Conservation (phyloP, 2,888 invertebrate genomes). For the Orchestes rusci region DNA sequence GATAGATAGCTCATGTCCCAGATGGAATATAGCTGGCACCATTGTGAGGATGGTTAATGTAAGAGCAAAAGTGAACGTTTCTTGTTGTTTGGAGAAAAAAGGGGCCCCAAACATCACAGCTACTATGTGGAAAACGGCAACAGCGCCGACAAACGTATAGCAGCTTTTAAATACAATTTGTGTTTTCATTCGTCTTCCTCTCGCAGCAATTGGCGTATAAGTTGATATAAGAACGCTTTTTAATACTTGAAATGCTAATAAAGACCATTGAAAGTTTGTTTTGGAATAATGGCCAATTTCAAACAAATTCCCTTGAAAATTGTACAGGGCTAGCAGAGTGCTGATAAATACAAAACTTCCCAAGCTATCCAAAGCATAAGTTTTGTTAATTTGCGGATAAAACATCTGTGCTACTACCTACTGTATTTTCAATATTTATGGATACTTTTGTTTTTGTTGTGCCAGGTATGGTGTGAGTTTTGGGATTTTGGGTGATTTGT, state of each 20-base stretch:
- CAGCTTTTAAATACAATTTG: constrained; percentile 44
- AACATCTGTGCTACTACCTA: no score
- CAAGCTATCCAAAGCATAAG: no score
- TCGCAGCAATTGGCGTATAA: constrained; percentile 18
- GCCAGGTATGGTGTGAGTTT: no score
- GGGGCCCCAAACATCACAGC: constrained; percentile 66
- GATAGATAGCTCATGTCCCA: constrained; percentile 53
- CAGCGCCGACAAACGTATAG: constrained; percentile 45
- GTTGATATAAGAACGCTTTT: constrained; percentile 40
- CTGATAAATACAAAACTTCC: no score
- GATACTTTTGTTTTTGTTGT: no score
- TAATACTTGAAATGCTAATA: constrained; percentile 47
- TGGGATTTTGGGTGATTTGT: no score
- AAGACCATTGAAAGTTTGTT: constrained; percentile 37
- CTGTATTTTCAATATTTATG: no score
- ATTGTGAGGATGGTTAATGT: constrained; percentile 56
- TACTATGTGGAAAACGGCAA: constrained; percentile 51
- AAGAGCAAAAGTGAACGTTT: constrained; percentile 59
- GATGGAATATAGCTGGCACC: constrained; percentile 55
- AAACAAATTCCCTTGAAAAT: no score
- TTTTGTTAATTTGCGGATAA: no score
- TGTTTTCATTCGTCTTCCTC: constrained; percentile 37
- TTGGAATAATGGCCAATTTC: constrained; percentile 51
- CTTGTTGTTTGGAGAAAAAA: constrained; percentile 54
- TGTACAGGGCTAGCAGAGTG: no score